phyloP scores from a whole-genome alignment of 35 echinoderm and acorn worm species.

The Stichopus chloronotus region DNA sequence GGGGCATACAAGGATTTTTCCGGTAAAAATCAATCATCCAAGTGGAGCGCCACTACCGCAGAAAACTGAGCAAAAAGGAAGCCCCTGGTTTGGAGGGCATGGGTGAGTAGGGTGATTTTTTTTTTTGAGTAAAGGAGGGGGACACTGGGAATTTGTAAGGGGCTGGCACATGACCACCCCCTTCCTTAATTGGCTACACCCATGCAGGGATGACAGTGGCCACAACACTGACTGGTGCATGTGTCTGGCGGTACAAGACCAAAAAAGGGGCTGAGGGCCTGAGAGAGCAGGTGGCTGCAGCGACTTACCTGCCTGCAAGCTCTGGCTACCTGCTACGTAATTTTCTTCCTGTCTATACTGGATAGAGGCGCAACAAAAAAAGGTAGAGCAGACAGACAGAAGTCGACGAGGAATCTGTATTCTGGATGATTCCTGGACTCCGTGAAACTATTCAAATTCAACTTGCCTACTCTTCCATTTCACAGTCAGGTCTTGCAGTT shows the following conservation, averaged over 20 bases:
- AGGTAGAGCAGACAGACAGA: too few species aligned
- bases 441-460: too few species aligned
- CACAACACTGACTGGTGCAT: slow-evolving; percentile 2
- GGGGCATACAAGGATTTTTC: not conserved
- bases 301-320: too few species aligned
- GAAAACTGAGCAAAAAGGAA: not conserved
- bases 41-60: not conserved
- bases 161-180: not conserved
- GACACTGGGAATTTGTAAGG: not conserved
- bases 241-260: not conserved
- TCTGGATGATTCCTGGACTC: too few species aligned
- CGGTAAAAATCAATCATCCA: not conserved
- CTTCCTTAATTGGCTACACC: not conserved
- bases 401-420: too few species aligned
- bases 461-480: slow-evolving; percentile 59
- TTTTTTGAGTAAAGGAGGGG: not conserved
- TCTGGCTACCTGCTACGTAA: too few species aligned
- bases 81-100: not conserved
- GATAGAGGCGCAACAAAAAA: too few species aligned
- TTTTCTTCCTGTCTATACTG: too few species aligned
- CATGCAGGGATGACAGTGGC: not conserved
- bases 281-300: not conserved
- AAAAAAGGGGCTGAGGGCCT: not conserved
- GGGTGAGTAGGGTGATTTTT: not conserved
- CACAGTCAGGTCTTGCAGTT: slow-evolving; percentile 35